Conservation (phyloP, 2,113 vertebrate genomes). For the Lasiurus borealis region DNA sequence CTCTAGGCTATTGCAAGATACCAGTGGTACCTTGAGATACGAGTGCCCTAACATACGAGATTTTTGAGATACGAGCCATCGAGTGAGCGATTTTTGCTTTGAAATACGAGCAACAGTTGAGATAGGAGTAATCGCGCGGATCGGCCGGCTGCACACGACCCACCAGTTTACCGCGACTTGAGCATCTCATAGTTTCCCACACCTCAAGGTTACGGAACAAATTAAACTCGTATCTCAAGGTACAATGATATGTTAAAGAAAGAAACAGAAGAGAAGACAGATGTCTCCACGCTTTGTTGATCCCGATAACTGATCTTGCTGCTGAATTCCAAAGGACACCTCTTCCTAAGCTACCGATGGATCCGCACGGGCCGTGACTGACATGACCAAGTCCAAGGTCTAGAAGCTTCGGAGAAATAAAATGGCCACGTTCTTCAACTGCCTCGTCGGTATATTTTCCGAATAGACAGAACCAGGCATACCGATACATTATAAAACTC, state of each 20-base stretch:
- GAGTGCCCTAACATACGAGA: no score
- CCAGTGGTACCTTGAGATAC: no score
- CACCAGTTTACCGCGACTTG: no score
- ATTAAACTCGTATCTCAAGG: no score
- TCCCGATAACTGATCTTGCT: constrained; percentile 9
- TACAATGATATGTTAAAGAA: constrained; percentile 42
- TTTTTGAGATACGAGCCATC: no score
- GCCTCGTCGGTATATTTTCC: constrained; percentile 28
- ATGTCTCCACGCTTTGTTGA: constrained; percentile 46
- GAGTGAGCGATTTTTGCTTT: no score
- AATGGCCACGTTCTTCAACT: constrained; percentile 20
- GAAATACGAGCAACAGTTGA: no score
- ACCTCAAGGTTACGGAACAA: no score
- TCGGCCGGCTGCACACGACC: no score
- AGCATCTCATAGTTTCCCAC: no score
- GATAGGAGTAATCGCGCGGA: no score
- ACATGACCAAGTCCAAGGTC: not conserved
- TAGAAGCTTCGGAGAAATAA: constrained; percentile 37
- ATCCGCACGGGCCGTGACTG: constrained; percentile 24
- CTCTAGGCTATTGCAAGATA: not conserved
- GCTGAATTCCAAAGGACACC: constrained; percentile 1
- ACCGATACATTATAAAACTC: not conserved
- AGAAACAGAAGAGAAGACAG: constrained; percentile 52
- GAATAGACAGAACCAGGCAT: not conserved
- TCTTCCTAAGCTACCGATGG: constrained; percentile 22